Evolutionary conservation across 2,888 invertebrate species (phyloP), one percentile per base, ranked within the genome.

Genomic region (Sabatieria punctata): DNA sequence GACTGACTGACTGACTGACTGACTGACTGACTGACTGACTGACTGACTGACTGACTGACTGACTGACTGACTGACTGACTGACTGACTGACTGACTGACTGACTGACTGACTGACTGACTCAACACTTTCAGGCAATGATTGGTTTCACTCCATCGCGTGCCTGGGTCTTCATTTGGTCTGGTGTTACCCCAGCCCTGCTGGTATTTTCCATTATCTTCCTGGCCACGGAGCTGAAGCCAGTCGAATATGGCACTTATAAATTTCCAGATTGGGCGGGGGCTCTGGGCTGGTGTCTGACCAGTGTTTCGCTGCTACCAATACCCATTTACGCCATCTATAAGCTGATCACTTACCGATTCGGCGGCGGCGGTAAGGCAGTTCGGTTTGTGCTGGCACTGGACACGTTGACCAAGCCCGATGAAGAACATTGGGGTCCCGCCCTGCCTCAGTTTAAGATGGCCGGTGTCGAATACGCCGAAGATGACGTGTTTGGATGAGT

Each of bases 181-280:
- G 59, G 54, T 47, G 50, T 65, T 23, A 59, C 62, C 19, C 66
- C 66, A 4, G 43, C 54, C 8, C 55, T 60, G 27, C 52, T 66
- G 1, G 24, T 61, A 48, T 65, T 65, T 52, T 54, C 58, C 54
- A 42, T 38, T 23, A 54, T 62, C 23, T 65, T 65, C 52, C 60
- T 61, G 4, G 60, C 59, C 55, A 52, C 57, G 18, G 60, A 63
- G 47, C 60, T 61, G 52, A 59, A 59, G 42, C 60, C 60, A 21
- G 56, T 60, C 11, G 52, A 51, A 24, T 65, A 64, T 48, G 57
- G 54, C 23, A 50, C 49, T 13, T 54, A 60, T 38, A 41, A 51
- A 19, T 63, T 63, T 51, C 65, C 65, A 2, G 48, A 37, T 11
- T 64, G 62, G 61, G 60, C 63, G n/a, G 60, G 62, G 49, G 59